phyloP scores from a whole-genome alignment of 2,888 invertebrate genomes.

The Lasioglossum lativentre region DNA sequence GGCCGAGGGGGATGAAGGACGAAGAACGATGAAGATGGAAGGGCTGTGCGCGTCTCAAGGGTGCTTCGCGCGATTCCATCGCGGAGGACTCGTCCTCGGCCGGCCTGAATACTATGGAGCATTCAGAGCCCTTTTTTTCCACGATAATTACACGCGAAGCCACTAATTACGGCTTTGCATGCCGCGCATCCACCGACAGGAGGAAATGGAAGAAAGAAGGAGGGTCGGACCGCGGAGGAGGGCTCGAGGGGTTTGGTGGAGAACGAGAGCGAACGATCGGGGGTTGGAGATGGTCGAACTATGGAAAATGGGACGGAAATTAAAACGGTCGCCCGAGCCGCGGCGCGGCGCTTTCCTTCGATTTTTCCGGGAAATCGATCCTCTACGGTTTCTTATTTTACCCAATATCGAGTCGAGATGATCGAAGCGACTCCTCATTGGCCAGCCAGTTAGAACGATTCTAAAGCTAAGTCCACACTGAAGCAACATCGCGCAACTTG shows the following conservation, averaged over 20 bases:
- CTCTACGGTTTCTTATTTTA: not conserved
- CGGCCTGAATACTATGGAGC: conserved; percentile 53
- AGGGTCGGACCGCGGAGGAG: not conserved
- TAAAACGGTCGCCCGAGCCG: conserved; percentile 47
- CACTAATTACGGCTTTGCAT: conserved; percentile 76
- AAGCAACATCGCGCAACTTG: not conserved
- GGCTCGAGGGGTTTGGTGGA: not conserved
- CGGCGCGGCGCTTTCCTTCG: conserved; percentile 17
- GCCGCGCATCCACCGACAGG: conserved; percentile 58
- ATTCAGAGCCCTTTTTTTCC: conserved; percentile 66
- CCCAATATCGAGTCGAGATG: not conserved
- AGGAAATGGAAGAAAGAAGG: conserved; percentile 55
- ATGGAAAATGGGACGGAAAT: conserved; percentile 61
- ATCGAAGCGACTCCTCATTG: not conserved
- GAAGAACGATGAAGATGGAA: conserved; percentile 20
- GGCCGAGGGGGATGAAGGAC: not conserved
- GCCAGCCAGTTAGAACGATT: not conserved
- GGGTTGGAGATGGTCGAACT: conserved; percentile 43
- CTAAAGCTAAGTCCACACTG: not conserved
- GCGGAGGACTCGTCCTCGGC: conserved; percentile 59
- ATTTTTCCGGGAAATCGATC: conserved; percentile 36
- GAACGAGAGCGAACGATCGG: conserved; percentile 29
- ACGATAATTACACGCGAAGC: conserved; percentile 79
- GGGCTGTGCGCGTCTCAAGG: conserved; percentile 60
- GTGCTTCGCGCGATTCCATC: conserved; percentile 60